Conservation (phyloP, 2,113 vertebrate species). For the Brachirus orientalis region DNA sequence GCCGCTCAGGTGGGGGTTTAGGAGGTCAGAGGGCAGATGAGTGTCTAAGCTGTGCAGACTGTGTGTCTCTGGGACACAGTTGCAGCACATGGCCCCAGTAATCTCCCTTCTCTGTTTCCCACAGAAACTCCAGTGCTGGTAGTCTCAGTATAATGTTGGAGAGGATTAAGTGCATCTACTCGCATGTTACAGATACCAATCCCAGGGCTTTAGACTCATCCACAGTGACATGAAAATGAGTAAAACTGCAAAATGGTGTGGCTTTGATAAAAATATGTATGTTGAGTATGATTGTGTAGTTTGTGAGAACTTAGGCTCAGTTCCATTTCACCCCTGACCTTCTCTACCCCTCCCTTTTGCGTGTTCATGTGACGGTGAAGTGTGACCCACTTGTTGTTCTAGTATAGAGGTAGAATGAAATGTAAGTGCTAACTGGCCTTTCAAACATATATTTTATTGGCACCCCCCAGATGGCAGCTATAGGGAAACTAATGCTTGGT, state of each 20-base stretch:
- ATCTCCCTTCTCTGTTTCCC: slow-evolving; percentile 72
- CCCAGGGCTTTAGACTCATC: slow-evolving; percentile 21
- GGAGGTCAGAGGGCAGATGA: slow-evolving; percentile 67
- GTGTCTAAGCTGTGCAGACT: slow-evolving; percentile 77
- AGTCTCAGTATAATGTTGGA: slow-evolving; percentile 46
- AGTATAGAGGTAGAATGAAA: no score
- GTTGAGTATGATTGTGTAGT: neutral
- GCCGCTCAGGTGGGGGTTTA: slow-evolving; percentile 62
- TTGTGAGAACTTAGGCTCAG: neutral
- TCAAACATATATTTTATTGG: no score
- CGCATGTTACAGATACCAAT: slow-evolving; percentile 47
- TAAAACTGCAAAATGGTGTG: slow-evolving; percentile 9
- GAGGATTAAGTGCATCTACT: slow-evolving; percentile 58
- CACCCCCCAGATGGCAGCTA: no score
- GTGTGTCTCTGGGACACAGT: slow-evolving; percentile 75
- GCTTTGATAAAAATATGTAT: neutral
- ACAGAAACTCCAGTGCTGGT: slow-evolving; percentile 58
- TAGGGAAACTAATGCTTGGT: no score
- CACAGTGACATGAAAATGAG: neutral
- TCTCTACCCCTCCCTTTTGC: no score
- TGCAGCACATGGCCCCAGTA: slow-evolving; percentile 66
- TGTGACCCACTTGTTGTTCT: no score
- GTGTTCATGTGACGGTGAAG: no score
- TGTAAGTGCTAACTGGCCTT: no score
- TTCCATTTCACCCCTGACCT: no score